Evolutionary conservation across 2,113 vertebrate species (phyloP), one percentile per base, ranked within the genome.

Genomic region (Podarcis raffonei): DNA sequence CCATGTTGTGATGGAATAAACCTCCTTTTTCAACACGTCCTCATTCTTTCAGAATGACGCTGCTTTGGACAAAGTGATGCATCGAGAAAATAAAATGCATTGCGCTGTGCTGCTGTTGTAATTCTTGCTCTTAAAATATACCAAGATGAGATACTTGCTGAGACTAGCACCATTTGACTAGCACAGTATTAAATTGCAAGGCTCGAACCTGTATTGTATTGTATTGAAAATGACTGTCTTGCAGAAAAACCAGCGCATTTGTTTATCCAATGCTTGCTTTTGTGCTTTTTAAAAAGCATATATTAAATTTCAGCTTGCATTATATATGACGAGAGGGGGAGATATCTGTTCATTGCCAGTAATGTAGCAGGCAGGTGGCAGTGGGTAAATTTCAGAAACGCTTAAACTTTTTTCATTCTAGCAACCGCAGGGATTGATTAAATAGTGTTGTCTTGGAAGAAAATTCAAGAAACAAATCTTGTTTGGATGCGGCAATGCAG

Each of bases 371-470:
- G 13, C 57, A 9, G 77, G 57, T 68, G 83, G 39, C 74, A 92
- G 27, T 89, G 90, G 84, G 81, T 57, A 78, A 85, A 89, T 74
- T 68, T 83, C 1, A 74, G 22, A 92, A 66, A 6, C 81, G 18
- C 59, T 76, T 79, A 76, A 30, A 48, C 25, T 83, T 37, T 27
- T 13, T 86, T n/a, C 37, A 72, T 83, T 94, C 84, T 79, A 74
- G 42, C 20, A 9, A 85, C 74, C 80, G 87, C 78, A 84, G 87
- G 53, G 85, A 66, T 83, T 79, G 18, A 88, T 91, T 87, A 88
- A 90, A 53, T 53, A 53, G 48, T 53, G 48, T 53, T 53, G 48
- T 53, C 48, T 53, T 53, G 48, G 18, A 23, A 25, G 13, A 74
- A 1, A 1, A 2, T 92, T 12, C 30, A 68, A 71, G 72, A 90